Percentiles rank a stretch among this genome's conserved stretches.
phyloP scores from a whole-genome alignment of 1,140 invertebrate genomes.

The Cepaea nemoralis region DNA sequence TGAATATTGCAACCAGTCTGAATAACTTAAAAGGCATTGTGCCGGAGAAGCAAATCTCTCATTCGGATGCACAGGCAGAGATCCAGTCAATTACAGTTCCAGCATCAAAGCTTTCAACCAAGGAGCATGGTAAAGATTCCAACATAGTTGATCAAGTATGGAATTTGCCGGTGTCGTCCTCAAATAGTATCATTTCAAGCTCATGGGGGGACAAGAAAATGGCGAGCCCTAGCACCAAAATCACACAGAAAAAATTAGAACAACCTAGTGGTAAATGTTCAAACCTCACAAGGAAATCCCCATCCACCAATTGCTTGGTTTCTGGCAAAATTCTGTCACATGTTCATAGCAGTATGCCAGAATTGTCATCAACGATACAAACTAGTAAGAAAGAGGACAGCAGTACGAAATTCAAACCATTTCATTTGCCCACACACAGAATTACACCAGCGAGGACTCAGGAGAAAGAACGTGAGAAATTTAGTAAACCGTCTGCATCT shows the following conservation, averaged over 20 bases:
- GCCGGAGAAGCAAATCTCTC: neutral
- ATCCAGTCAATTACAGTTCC: neutral
- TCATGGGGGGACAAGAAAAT: neutral
- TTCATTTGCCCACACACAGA: no score
- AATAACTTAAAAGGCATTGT: neutral
- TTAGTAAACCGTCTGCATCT: neutral
- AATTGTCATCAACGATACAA: no score
- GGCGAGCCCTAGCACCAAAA: neutral
- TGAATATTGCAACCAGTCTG: neutral
- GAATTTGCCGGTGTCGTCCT: neutral
- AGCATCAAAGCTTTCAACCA: neutral
- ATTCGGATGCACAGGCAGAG: neutral
- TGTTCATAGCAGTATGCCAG: no score
- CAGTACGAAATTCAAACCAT: no score
- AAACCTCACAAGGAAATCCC: no score
- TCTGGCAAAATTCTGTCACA: no score
- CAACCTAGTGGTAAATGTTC: no score
- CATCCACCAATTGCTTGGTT: no score
- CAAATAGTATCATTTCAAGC: neutral
- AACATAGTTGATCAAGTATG: neutral
- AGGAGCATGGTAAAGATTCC: neutral
- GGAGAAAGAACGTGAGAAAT: no score
- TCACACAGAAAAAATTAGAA: neutral
- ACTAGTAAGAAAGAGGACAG: no score
- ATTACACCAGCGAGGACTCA: no score